phyloP scores from a whole-genome alignment of 2,888 invertebrate species.

The Trachelus iudaicus region DNA sequence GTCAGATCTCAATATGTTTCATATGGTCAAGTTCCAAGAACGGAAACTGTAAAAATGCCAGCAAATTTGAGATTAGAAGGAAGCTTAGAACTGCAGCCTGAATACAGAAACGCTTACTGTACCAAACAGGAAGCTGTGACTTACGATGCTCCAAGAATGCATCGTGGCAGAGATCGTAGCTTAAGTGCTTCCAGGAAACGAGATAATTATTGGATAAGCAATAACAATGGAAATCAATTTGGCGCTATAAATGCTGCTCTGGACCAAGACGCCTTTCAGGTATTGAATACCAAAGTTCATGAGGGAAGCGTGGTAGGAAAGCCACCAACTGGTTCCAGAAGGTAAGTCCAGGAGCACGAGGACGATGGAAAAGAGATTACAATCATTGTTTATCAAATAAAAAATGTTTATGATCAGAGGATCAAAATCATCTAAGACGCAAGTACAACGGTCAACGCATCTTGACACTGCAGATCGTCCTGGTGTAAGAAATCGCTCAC shows the following conservation, averaged over 20 bases:
- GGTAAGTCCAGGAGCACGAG: conserved; percentile 34
- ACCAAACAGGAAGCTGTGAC: conserved; percentile 26
- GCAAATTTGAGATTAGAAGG: conserved; percentile 64
- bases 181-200: conserved; percentile 47
- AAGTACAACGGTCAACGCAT: conserved; percentile 38
- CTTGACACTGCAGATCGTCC: conserved; percentile 37
- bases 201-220: conserved; percentile 53
- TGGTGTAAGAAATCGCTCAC: conserved; percentile 57
- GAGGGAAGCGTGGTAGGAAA: conserved; percentile 54
- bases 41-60: conserved; percentile 54
- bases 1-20: conserved; percentile 52
- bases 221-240: conserved; percentile 49
- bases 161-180: conserved; percentile 47
- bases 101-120: conserved; percentile 66
- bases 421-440: conserved; percentile 38
- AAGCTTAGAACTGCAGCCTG: conserved; percentile 62
- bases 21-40: conserved; percentile 51
- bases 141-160: conserved; percentile 35
- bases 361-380: not conserved
- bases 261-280: conserved; percentile 57
- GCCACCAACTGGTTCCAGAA: conserved; percentile 51
- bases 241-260: conserved; percentile 46
- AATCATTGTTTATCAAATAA: not conserved
- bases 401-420: not conserved
- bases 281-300: conserved; percentile 52